phyloP scores from a whole-genome alignment of 2,113 vertebrate species.

The Sceloporus undulatus region DNA sequence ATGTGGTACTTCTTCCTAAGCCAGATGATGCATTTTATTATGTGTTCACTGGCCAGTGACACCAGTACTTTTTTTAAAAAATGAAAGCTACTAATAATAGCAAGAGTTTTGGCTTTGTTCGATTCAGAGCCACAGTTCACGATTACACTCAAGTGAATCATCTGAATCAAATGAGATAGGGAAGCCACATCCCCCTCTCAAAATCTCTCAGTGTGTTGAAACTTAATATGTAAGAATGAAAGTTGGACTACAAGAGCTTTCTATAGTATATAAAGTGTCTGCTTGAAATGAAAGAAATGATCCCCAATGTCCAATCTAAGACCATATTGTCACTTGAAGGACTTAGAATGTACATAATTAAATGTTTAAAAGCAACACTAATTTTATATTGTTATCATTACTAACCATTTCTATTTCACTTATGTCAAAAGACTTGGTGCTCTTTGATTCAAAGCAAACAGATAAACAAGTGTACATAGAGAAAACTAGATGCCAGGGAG shows the following conservation, averaged over 20 bases:
- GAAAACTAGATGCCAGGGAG: background rate
- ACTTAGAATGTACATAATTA: background rate
- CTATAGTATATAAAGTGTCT: background rate
- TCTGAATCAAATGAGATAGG: background rate
- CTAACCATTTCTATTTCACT: background rate
- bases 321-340: background rate
- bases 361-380: background rate
- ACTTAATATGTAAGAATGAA: background rate
- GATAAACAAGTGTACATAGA: no score
- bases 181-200: background rate
- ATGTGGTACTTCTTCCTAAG: background rate
- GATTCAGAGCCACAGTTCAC: background rate
- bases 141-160: background rate
- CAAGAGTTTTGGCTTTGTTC: background rate
- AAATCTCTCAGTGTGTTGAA: background rate
- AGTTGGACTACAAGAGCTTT: background rate
- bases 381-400: constrained; percentile 1
- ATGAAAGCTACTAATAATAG: background rate
- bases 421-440: background rate
- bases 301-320: background rate
- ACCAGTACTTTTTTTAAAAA: background rate
- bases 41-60: background rate
- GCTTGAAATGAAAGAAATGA: background rate
- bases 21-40: background rate
- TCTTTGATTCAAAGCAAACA: no score